phyloP scores from a whole-genome alignment of 2,797 vertebrate species.

The Myiotriccus ornatus region DNA sequence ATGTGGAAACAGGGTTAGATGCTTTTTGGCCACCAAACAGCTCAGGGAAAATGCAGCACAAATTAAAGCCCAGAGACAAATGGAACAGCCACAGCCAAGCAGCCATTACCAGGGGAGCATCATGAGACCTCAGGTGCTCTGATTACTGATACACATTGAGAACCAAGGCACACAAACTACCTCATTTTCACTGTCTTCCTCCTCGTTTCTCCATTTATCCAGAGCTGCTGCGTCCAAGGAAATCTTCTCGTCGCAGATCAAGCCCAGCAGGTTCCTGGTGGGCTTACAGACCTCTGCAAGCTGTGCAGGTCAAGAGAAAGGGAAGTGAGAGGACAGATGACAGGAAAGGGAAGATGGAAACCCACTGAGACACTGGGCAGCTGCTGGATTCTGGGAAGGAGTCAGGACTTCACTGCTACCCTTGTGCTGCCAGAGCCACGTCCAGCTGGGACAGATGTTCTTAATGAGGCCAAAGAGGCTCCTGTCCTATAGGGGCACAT shows the following conservation, averaged over 20 bases:
- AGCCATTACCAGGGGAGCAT: background rate
- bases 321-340: background rate
- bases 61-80: background rate
- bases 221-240: slow-evolving; percentile 52
- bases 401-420: too few species aligned
- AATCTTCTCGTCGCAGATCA: slow-evolving; percentile 70
- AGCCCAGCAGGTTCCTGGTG: slow-evolving; percentile 61
- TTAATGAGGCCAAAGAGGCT: background rate
- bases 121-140: background rate
- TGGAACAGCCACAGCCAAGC: fast-evolving
- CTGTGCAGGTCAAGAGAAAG: background rate
- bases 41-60: background rate
- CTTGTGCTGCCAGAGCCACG: background rate
- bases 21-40: background rate
- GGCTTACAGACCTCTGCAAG: slow-evolving; percentile 15
- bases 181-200: slow-evolving; percentile 67
- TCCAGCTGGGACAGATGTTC: background rate
- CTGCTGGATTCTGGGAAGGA: background rate
- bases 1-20: background rate
- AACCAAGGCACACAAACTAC: slow-evolving; percentile 4
- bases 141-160: fast-evolving
- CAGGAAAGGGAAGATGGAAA: background rate
- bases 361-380: background rate
- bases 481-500: background rate
- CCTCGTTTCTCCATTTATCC: slow-evolving; percentile 61